Evolutionary conservation across 1,140 invertebrate genomes (phyloP).

Genomic region (Radopholus similis): DNA sequence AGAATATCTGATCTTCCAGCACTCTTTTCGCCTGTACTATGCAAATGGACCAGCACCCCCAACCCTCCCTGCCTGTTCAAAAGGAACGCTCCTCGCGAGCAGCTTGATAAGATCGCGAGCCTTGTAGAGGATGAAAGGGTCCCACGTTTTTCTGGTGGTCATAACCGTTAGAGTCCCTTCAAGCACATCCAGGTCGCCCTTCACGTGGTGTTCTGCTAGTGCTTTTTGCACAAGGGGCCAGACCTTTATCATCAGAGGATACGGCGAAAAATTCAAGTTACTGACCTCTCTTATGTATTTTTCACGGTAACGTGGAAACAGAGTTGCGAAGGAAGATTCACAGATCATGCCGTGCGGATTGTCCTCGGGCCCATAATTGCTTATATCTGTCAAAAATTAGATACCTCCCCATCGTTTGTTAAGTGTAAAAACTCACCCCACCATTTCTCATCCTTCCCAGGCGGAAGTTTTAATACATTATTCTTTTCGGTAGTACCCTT

Average conservation of each 20-base stretch:
- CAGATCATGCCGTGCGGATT: slow-evolving; percentile 74
- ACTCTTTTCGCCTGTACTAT: slow-evolving; percentile 61
- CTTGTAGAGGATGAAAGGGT: slow-evolving; percentile 95
- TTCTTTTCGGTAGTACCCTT: not conserved
- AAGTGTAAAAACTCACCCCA: slow-evolving; percentile 52
- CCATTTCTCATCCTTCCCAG: slow-evolving; percentile 61
- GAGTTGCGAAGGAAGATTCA: slow-evolving; percentile 75
- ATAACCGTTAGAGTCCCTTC: slow-evolving; percentile 81
- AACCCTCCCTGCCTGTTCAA: slow-evolving; percentile 70
- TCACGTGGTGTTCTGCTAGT: slow-evolving; percentile 68
- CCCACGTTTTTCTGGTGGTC: slow-evolving; percentile 96
- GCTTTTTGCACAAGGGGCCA: slow-evolving; percentile 89
- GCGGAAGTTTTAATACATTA: slow-evolving; percentile 25
- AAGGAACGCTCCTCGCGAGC: slow-evolving; percentile 88
- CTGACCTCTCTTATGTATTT: slow-evolving; percentile 84
- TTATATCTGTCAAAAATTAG: slow-evolving; percentile 67
- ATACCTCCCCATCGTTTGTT: not conserved
- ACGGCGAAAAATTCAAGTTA: not conserved
- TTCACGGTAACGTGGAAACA: slow-evolving; percentile 89
- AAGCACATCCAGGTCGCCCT: slow-evolving; percentile 82
- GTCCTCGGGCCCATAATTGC: slow-evolving; percentile 83
- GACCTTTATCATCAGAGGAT: not conserved
- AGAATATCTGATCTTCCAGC: slow-evolving; percentile 79
- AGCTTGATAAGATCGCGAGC: slow-evolving; percentile 92
- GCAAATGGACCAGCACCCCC: not conserved